A percentile compares a stretch with the other conserved stretches of the same genome.
Evolutionary conservation across 2,797 vertebrate species (phyloP).

Genomic region (Aeoliscus strigatus): DNA sequence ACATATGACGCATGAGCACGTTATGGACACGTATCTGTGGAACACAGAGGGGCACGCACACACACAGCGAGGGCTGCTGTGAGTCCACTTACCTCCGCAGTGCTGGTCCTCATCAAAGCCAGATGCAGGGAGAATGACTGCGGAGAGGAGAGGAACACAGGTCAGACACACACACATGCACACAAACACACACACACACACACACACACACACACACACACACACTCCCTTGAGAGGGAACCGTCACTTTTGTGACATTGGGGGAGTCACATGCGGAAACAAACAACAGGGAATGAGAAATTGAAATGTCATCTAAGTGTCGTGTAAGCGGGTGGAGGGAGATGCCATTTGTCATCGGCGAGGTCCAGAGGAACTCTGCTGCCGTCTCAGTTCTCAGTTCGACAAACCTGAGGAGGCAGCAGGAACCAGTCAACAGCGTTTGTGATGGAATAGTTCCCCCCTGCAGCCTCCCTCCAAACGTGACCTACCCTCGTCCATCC

Average conservation of each 20-base stretch:
- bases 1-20: slow-evolving; percentile 39
- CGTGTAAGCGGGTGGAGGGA: no score
- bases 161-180: slow-evolving; percentile 49
- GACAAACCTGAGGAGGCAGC: no score
- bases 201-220: slow-evolving; percentile 16
- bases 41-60: slow-evolving; percentile 30
- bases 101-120: slow-evolving; percentile 87
- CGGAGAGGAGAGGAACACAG: slow-evolving; percentile 64
- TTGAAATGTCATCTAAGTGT: slow-evolving; percentile 33
- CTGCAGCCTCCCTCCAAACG: slow-evolving; percentile 22
- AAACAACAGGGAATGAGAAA: slow-evolving; percentile 35
- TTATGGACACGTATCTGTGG: slow-evolving; percentile 26
- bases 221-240: slow-evolving; percentile 18
- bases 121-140: slow-evolving; percentile 96
- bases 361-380: no score
- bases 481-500: slow-evolving; percentile 61
- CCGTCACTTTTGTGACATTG: slow-evolving; percentile 20
- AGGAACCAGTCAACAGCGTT: no score
- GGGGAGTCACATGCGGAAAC: slow-evolving; percentile 44
- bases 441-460: no score
- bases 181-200: slow-evolving; percentile 19
- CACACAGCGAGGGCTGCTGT: slow-evolving; percentile 38
- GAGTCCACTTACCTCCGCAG: slow-evolving; percentile 88
- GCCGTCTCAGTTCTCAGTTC: no score
- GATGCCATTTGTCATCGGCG: no score